phyloP scores from a whole-genome alignment of 2,797 vertebrate species.

The Mormyrops boulengeri region DNA sequence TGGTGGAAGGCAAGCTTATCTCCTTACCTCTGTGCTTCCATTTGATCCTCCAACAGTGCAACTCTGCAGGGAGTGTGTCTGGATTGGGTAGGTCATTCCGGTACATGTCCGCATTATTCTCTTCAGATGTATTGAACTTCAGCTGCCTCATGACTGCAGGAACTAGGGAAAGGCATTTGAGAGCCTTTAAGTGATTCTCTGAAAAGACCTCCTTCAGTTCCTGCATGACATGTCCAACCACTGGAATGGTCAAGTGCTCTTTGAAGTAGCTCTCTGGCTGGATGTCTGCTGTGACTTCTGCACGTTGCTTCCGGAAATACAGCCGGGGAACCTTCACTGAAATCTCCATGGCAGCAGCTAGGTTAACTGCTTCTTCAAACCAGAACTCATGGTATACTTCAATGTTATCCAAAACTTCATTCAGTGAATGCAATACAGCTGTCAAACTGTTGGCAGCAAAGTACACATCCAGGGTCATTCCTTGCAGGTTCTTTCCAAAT shows the following conservation, averaged over 20 bases:
- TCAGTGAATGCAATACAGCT: constrained; percentile 83
- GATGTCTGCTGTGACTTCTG: constrained; percentile 60
- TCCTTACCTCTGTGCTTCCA: constrained; percentile 98
- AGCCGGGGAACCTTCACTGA: constrained; percentile 75
- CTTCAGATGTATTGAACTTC: constrained; percentile 91
- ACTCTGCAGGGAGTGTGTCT: constrained; percentile 85
- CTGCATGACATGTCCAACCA: constrained; percentile 80
- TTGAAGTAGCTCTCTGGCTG: constrained; percentile 84
- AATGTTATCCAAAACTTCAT: constrained; percentile 91
- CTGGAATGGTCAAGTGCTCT: constrained; percentile 79
- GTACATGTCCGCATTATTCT: constrained; percentile 82
- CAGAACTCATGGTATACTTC: constrained; percentile 97
- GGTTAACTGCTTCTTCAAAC: constrained; percentile 83
- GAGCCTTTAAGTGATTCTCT: constrained; percentile 82
- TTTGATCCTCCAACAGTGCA: constrained; percentile 96
- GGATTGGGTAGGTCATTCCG: constrained; percentile 84
- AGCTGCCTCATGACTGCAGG: constrained; percentile 94
- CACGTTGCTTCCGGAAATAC: constrained; percentile 71
- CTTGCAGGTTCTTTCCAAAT: constrained; percentile 89
- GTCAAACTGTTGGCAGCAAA: constrained; percentile 88
- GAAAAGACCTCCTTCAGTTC: constrained; percentile 91
- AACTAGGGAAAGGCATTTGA: constrained; percentile 87
- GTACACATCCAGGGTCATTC: constrained; percentile 81
- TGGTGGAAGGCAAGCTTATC: constrained; percentile 81
- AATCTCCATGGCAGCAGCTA: constrained; percentile 73